A percentile compares a stretch with the other conserved stretches of the same genome.
phyloP scores from a whole-genome alignment of 2,888 invertebrate genomes.

The Tinea pellionella region DNA sequence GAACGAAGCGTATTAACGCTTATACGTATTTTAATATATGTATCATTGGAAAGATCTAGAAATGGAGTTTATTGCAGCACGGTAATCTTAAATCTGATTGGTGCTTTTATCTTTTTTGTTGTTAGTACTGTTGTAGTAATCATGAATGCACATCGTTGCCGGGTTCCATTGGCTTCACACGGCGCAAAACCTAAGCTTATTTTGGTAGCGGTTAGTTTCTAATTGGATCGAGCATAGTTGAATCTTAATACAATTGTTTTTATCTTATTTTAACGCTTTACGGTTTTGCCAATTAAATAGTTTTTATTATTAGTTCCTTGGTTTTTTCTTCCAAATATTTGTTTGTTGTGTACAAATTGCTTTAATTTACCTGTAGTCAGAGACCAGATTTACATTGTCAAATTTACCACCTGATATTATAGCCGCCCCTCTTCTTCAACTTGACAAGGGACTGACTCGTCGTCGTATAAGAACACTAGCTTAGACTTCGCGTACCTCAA shows the following conservation, averaged over 20 bases:
- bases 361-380: too few relatives aligned
- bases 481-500: too few relatives aligned
- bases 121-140: conserved; percentile 1
- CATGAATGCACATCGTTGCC: neutral
- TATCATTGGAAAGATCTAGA: neutral
- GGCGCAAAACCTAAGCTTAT: neutral
- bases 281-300: neutral
- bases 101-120: neutral
- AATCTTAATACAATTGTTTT: neutral
- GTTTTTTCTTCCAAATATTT: neutral
- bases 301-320: neutral
- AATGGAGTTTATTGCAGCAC: neutral
- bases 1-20: neutral
- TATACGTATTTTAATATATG: too few relatives aligned
- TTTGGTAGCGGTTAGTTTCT: neutral
- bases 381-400: too few relatives aligned
- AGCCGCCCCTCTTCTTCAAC: too few relatives aligned
- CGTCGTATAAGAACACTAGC: too few relatives aligned
- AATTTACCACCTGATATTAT: too few relatives aligned
- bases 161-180: conserved; percentile 9
- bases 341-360: too few relatives aligned
- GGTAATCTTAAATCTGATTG: neutral
- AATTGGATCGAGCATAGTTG: neutral
- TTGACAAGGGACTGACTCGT: too few relatives aligned
- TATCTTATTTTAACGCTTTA: neutral